Base-by-base conservation (phyloP, 2,888 invertebrate species). In the Apamea sordens region DNA sequence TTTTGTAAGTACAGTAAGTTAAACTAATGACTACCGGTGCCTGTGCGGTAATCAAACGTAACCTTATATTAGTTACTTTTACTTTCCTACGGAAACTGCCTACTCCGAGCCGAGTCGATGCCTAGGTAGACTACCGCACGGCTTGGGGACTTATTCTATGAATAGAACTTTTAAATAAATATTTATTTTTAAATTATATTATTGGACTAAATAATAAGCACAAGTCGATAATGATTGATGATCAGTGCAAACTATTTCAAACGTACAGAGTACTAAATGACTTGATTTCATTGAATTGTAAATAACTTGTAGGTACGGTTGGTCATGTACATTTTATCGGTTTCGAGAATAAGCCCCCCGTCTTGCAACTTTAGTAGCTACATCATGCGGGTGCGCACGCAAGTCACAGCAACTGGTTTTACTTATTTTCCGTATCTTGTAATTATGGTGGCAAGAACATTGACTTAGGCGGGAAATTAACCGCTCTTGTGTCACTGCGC, bases 371-470 rank as follows among this genome's bases (percentile, higher is more conserved):
- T 89, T 80, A 83, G 84, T 77, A 84, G 89, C 88, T 88, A 90
- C 86, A 87, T 88, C 83, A 91, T 90, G 90, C 89, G 89, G 88
- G 90, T 87, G 89, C 89, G 89, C 89, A 90, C 87, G 91, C 90
- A 91, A 91, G 89, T 90, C 83, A 87, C 87, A 86, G 83, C 83
- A 91, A 93, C 94, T 91, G 91, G 94, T 93, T 93, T 92, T 89
- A 90, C 89, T 91, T 90, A 92, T 93, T 93, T 93, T 93, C 94
- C 93, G 92, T 92, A 92, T 91, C 89, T 87, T 91, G 90, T 92
- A 93, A 93, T 93, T 92, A 93, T 89, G 85, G 88, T 88, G 86
- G 89, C 89, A 88, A 90, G 91, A 90, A 92, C 91, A 86, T 91
- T 89, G 91, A 90, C 92, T 88, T 88, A 87, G 85, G 75, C 80